Percentiles rank a stretch among this genome's conserved stretches.
Conservation (phyloP, 2,113 vertebrate genomes). For the Bujurquina vittata region DNA sequence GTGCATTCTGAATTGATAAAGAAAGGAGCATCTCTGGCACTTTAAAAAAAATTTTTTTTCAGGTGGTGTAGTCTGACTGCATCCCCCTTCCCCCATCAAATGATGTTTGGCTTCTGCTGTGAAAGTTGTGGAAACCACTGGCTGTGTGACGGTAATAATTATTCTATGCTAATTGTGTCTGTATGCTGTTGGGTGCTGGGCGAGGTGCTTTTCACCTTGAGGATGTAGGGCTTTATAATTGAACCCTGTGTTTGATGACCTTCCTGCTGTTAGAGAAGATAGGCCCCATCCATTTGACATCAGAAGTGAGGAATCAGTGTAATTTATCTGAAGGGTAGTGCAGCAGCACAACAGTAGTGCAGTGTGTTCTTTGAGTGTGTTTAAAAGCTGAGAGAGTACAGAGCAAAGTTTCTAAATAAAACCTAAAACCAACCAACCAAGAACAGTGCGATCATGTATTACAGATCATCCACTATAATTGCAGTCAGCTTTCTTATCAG, state of each 20-base stretch:
- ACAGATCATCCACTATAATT: background rate
- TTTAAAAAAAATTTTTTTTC: background rate
- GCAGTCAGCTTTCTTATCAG: background rate
- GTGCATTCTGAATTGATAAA: constrained; percentile 32
- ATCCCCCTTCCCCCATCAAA: background rate
- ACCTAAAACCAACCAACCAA: background rate
- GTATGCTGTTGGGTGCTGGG: background rate
- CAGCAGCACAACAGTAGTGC: background rate
- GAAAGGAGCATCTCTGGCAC: background rate
- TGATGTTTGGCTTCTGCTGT: background rate
- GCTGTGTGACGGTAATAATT: background rate
- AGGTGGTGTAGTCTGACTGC: background rate
- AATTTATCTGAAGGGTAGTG: background rate
- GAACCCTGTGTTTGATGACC: background rate
- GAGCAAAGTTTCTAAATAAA: background rate
- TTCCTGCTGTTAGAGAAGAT: background rate
- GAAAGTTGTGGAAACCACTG: background rate
- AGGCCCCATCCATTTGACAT: background rate
- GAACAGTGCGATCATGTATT: background rate
- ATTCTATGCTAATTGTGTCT: background rate
- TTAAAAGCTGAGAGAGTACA: background rate
- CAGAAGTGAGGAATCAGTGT: background rate
- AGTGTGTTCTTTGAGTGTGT: background rate
- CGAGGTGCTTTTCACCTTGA: background rate
- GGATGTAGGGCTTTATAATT: background rate